Evolutionary conservation across 2,113 vertebrate genomes (phyloP), one percentile per base, ranked within the genome.

Genomic region (Odobenus rosmarus): DNA sequence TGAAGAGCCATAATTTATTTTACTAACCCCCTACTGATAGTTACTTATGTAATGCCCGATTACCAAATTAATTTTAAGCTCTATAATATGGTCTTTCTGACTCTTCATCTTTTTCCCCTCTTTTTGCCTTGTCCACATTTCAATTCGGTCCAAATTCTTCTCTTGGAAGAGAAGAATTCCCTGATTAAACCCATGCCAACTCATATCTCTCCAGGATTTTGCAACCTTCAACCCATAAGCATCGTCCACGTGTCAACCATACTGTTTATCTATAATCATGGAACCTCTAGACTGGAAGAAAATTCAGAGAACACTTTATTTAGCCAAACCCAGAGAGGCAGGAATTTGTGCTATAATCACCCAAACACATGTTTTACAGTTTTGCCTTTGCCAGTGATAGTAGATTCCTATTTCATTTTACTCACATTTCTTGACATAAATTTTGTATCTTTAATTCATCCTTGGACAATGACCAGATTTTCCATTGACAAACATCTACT

Each of bases 171-270:
- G 39, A 39, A 39, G 39, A 39, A 15, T 67, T 74, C 23, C 28
- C 14, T 72, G 9, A 31, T 46, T 90, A 36, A 85, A 72, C 10
- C 46, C 8, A 55, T 31, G 28, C 16, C 36, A 23, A 69, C 21
- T 85, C 55, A 64, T 36, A 64, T 36, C 23, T 86, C 74, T 77
- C 28, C n/a, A 11, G 1, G 10, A 85, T 69, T 71, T 71, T 85
- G 2, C 3, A 36, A 2, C 0, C 24, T 5, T 55, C 21, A 31
- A n/a, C 10, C 4, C 24, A 23, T 28, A 39, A 33, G 4, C 53
- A 51, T 39, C n/a, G 3, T 42, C 12, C 55, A 5, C 33, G 16
- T 80, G 55, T 16, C 33, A 90, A 55, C n/a, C 19, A 81, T 21
- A 53, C 42, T 14, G 10, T 57, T 23, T 62, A 59, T 28, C 9